Evolutionary conservation across 2,113 vertebrate species (phyloP), one percentile per base, ranked within the genome.

Genomic region (Machaerirhynchus nigripectus): DNA sequence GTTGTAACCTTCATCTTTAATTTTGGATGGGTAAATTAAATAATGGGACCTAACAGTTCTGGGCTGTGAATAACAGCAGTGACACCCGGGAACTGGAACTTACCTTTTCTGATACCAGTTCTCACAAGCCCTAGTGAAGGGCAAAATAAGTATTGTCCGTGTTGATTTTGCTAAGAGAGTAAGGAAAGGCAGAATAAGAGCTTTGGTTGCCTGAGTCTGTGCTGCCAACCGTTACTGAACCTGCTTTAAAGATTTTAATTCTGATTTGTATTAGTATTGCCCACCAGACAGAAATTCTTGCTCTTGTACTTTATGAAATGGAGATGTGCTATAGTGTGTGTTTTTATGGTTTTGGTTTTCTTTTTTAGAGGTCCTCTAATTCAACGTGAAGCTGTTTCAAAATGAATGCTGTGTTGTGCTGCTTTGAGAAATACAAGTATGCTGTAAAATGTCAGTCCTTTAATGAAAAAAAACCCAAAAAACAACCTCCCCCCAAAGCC

Each of bases 1-100:
- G 0, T 92, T 69, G 83, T 93, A 97, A 94, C 73, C 35, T 90
- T 75, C 50, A 42, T 90, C 40, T 95, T 90, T 90, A 82, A 89
- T 95, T 96, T 94, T 19, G 24, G 33, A 39, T 73, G 35, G 31
- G 21, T 80, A 81, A 75, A 44, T 86, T 71, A 91, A 91, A 79
- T 86, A 5, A 42, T 64, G 44, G 46, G 22, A 79, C 47, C 31
- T 77, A 89, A 71, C n/a, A 71, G 47, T 87, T 91, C 69, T 49
- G 83, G 88, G 61, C 16, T 83, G 49, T 87, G 73, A 71, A 35
- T 84, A 84, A 55, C 1, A 73, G 61, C 1, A 9, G 35, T 68
- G 52, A 93, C 71, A 89, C 53, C 39, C 18, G 23, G 16, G 39
- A 33, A 24, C 71, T 71, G 23, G 33, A 77, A 77, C 50, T 79